Percentiles rank a stretch among this genome's conserved stretches.
phyloP scores from a whole-genome alignment of 2,888 invertebrate genomes.

The Xestia ashworthii region DNA sequence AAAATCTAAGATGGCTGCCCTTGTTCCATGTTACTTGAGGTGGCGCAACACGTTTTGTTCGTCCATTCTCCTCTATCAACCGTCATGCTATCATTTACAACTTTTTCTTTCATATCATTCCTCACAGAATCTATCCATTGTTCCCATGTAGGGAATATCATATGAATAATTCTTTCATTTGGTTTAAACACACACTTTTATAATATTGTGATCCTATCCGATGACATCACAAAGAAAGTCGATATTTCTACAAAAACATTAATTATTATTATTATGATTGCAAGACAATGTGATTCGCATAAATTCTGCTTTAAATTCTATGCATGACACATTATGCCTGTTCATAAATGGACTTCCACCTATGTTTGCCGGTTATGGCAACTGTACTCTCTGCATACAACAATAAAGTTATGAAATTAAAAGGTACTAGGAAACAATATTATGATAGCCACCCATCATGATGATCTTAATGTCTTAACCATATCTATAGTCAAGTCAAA shows the following conservation, averaged over 20 bases:
- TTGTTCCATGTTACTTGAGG: no score
- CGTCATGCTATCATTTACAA: no score
- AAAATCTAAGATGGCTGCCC: no score
- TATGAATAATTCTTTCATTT: not conserved
- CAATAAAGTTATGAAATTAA: constrained; percentile 36
- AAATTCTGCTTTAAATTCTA: constrained; percentile 53
- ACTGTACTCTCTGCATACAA: constrained; percentile 38
- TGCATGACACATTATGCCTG: not conserved
- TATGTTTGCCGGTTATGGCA: constrained; percentile 44
- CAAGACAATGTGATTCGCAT: constrained; percentile 48
- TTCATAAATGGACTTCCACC: constrained; percentile 54
- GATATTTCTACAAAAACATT: constrained; percentile 14
- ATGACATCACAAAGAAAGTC: constrained; percentile 49
- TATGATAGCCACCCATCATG: constrained; percentile 11
- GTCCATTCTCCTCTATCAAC: no score
- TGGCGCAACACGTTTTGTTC: no score
- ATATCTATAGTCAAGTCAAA: no score
- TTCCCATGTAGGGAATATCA: not conserved
- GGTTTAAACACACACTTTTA: not conserved
- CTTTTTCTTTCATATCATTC: no score
- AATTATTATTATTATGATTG: constrained; percentile 29
- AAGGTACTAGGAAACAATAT: not conserved
- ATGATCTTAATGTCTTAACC: not conserved
- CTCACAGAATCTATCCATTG: no score
- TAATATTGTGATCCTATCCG: not conserved